phyloP scores from a whole-genome alignment of 2,113 vertebrate genomes.

The Silurus glanis region DNA sequence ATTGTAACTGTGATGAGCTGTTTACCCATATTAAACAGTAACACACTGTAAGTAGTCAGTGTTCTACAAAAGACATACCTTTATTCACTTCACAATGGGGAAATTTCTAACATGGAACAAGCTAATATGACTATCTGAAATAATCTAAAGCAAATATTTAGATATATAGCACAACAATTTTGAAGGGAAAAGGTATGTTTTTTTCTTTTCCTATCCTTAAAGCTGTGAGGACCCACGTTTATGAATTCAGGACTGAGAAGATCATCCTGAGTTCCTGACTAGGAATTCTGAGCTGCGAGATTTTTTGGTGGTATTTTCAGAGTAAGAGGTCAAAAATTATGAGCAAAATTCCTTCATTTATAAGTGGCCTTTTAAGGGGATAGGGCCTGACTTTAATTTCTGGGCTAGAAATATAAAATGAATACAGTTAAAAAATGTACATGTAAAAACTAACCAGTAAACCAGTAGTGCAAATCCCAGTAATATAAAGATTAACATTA shows the following conservation, averaged over 20 bases:
- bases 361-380: not conserved
- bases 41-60: not conserved
- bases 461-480: not conserved
- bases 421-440: not conserved
- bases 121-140: not conserved
- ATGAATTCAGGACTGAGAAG: not conserved
- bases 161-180: not conserved
- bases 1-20: too few species aligned
- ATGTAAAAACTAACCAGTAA: not conserved
- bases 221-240: not conserved
- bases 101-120: not conserved
- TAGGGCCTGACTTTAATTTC: not conserved
- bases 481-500: too few species aligned
- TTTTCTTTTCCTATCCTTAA: not conserved
- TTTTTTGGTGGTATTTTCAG: not conserved
- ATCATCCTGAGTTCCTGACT: not conserved
- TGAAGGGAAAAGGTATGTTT: not conserved
- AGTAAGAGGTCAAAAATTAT: not conserved
- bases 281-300: not conserved
- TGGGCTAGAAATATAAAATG: not conserved
- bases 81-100: too few species aligned
- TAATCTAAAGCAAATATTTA: not conserved
- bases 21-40: not conserved
- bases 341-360: not conserved
- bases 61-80: not conserved